Evolutionary conservation across 2,797 vertebrate genomes (phyloP), one percentile per base, ranked within the genome.

Genomic region (Propithecus deckenii): DNA sequence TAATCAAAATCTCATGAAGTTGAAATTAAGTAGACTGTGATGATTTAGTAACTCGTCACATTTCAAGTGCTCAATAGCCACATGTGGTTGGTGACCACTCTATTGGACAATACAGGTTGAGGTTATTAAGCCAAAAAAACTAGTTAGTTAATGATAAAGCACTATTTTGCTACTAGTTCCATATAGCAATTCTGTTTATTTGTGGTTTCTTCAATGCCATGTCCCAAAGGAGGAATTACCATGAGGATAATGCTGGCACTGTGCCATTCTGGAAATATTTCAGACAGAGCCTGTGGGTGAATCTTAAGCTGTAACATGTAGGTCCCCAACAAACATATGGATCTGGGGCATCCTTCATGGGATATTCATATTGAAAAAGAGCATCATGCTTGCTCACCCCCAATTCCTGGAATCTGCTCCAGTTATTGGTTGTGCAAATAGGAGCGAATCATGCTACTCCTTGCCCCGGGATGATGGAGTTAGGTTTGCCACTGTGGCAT

Each of bases 281-380:
- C 38, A 28, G 41, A 79, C 35, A 84, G 55, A 94, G 59, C 10
- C 69, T 85, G 6, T 69, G 71, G n/a, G 2, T 43, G 43, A 84
- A 32, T 71, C 35, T 85, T 80, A 71, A 78, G 25, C 28, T 94
- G 10, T 81, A 46, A 28, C 41, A 46, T 35, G 5, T 32, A 84
- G 48, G 67, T 67, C 61, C 74, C 80, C 72, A 71, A 48, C 65
- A 85, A 78, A 85, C 23, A 75, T 65, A 79, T 61, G 59, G 41
- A 78, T 80, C 35, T 91, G 46, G 32, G 76, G 67, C 50, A 79
- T 41, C 57, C 50, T 28, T 69, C 23, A n/a, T 20, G 61, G 5
- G 23, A 94, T 96, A 95, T 46, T 94, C 92, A 89, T 59, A 41
- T 74, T 92, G 50, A 85, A 86, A 81, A 96, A 79, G 30, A 89